Base-by-base conservation (phyloP, 2,113 vertebrate species). In the Oryctolagus cuniculus region DNA sequence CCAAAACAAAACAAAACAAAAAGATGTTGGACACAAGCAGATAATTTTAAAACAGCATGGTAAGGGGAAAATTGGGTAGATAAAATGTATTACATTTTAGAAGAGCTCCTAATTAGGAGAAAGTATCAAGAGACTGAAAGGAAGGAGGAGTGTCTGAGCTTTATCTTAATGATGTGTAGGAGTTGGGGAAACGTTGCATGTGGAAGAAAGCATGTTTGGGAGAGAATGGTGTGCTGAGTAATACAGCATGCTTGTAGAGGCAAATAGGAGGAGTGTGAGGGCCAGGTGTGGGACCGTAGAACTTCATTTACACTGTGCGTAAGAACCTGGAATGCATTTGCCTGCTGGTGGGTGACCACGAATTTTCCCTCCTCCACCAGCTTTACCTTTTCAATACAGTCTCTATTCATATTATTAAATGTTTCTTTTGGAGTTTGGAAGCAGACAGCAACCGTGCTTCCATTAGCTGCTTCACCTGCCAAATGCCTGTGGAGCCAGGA, bases 211-310 rank as follows among this genome's bases (percentile, higher is more conserved):
- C 66, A 58, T 82, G 36, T 0, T 61, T 51, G 38, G 3, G 34
- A 80, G 27, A 78, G 22, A 69, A 79, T n/a, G 72, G 73, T 75
- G 15, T 75, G 2, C 11, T 49, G 21, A 61, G 1, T 31, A 25
- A 69, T 24, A 84, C 55, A 13, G 0, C 0, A 0, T 53, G 27
- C 12, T 64, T 1, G 19, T 63, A 4, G 29, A 58, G 53, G 17
- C 6, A 25, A 22, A n/a, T 13, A 51, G 9, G 16, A 72, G 16
- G 64, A 58, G 9, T 13, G 25, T 6, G 78, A 4, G 15, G 49
- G 36, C 1, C 0, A 3, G 9, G 3, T 36, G 3, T 27, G n/a
- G 12, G 24, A 36, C n/a, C 16, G 0, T 4, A 31, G 8, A 27
- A 12, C 4, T 63, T 24, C 17, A 6, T 58, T 22, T 73, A 8